Evolutionary conservation across 2,888 invertebrate species (phyloP), one percentile per base, ranked within the genome.

Genomic region (Amphiduros pacificus): DNA sequence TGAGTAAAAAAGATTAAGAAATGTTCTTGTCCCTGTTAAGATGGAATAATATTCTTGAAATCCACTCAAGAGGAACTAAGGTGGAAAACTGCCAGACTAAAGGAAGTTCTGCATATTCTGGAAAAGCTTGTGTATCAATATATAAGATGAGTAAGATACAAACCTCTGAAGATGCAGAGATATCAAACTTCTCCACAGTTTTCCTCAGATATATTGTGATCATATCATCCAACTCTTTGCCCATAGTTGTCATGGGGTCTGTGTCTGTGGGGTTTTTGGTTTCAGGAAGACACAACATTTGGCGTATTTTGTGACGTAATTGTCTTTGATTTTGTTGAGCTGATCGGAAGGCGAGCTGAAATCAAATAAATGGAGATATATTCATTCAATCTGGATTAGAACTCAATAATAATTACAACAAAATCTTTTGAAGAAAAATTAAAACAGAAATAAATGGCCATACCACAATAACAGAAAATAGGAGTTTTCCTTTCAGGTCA

Each of bases 381-480:
- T n/a, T n/a, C n/a, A n/a, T n/a, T n/a, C n/a, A n/a, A n/a, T n/a
- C n/a, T n/a, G n/a, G n/a, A n/a, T n/a, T n/a, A n/a, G n/a, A n/a
- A n/a, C n/a, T n/a, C n/a, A n/a, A n/a, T n/a, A n/a, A n/a, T n/a
- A n/a, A n/a, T n/a, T n/a, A n/a, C n/a, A n/a, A n/a, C n/a, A n/a
- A n/a, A n/a, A n/a, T n/a, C n/a, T n/a, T n/a, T n/a, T n/a, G n/a
- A n/a, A n/a, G n/a, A n/a, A n/a, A n/a, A n/a, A n/a, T n/a, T n/a
- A n/a, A n/a, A n/a, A n/a, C n/a, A n/a, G n/a, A n/a, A n/a, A n/a
- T n/a, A n/a, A n/a, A n/a, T n/a, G n/a, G n/a, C n/a, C 92, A 89
- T 84, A 96, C 96, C 85, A 96, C 96, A 72, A 94, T 90, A 62
- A 95, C 92, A 63, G 95, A 96, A 85, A 96, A 96, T 69, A 97